phyloP scores from a whole-genome alignment of 2,797 vertebrate species.

The Setipinna tenuifilis region DNA sequence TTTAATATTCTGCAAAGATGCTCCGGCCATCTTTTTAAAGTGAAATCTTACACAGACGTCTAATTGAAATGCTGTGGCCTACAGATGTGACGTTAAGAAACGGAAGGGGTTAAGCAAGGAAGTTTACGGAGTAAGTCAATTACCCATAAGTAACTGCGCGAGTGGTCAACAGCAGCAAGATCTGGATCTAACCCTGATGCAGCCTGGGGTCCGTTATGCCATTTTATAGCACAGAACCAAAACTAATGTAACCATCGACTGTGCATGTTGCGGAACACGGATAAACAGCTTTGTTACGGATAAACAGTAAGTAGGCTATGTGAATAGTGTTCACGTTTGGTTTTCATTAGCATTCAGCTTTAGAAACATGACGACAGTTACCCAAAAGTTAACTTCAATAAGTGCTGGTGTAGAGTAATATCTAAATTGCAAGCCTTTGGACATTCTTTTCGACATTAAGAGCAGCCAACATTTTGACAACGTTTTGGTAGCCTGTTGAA shows the following conservation, averaged over 20 bases:
- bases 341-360: not conserved
- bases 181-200: not conserved
- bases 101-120: not conserved
- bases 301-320: not conserved
- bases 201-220: not conserved
- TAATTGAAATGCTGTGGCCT: no score
- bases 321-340: not conserved
- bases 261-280: not conserved
- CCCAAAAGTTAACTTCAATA: not conserved
- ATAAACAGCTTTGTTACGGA: not conserved
- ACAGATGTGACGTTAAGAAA: not conserved
- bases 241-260: not conserved
- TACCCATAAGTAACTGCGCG: conserved; percentile 17
- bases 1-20: no score
- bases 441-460: not conserved
- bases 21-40: no score
- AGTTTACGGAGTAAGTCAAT: not conserved
- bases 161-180: not conserved
- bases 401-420: not conserved
- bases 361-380: not conserved
- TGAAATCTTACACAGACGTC: no score
- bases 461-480: not conserved
- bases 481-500: not conserved
- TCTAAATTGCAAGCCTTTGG: not conserved
- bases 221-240: not conserved